Conservation (phyloP, 2,113 vertebrate genomes). For the Callipepla squamata region DNA sequence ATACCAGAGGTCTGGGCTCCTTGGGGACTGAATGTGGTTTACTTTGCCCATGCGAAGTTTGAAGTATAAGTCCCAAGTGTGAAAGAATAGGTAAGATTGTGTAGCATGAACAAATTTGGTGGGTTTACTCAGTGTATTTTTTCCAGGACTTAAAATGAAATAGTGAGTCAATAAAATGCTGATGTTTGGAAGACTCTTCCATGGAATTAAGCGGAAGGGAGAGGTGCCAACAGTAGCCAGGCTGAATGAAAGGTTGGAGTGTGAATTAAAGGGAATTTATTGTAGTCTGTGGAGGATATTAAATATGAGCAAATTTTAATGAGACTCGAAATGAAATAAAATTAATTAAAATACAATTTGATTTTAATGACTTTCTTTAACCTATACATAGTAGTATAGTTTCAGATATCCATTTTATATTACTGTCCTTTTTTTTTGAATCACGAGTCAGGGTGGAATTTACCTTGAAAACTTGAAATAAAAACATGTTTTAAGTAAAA, state of each 20-base stretch:
- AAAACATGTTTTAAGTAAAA: not conserved
- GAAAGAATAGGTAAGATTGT: not conserved
- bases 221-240: not conserved
- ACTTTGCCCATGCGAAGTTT: not conserved
- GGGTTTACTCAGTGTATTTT: not conserved
- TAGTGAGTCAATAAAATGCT: not conserved
- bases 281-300: constrained; percentile 10
- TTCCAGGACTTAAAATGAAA: constrained; percentile 23
- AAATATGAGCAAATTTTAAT: constrained; percentile 38
- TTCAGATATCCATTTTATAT: not conserved
- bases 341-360: constrained; percentile 7
- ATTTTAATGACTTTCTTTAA: constrained; percentile 12
- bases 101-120: not conserved
- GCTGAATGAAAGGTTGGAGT: not conserved
- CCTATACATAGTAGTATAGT: not conserved
- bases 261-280: not conserved
- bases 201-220: not conserved
- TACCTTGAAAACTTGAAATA: constrained; percentile 13
- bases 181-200: not conserved
- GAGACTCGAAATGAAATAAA: constrained; percentile 27
- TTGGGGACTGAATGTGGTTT: not conserved
- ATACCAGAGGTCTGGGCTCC: not conserved
- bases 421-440: not conserved
- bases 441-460: not conserved
- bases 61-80: not conserved